Percentiles rank a stretch among this genome's conserved stretches.
phyloP scores from a whole-genome alignment of 2,888 invertebrate species.

The Spicauda simplicius region DNA sequence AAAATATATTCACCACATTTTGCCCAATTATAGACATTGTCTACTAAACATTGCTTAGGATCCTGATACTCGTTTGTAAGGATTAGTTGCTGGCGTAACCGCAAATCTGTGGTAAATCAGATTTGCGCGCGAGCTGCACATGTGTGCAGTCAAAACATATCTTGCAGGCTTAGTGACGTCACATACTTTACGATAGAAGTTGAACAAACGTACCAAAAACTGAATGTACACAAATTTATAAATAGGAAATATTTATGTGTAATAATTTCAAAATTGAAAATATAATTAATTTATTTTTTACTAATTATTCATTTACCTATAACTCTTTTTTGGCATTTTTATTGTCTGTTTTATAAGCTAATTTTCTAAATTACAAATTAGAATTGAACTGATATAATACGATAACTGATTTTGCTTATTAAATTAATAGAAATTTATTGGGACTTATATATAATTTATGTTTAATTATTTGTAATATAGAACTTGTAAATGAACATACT shows the following conservation, averaged over 20 bases:
- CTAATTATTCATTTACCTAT: too few relatives aligned
- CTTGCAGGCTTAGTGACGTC: constrained; percentile 6
- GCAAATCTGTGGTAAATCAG: constrained; percentile 57
- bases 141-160: constrained; percentile 36
- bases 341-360: too few relatives aligned
- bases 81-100: constrained; percentile 42
- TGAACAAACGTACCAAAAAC: neutral
- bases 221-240: neutral
- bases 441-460: too few relatives aligned
- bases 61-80: constrained; percentile 31
- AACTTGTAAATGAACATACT: too few relatives aligned
- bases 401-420: too few relatives aligned
- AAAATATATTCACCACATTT: too few relatives aligned
- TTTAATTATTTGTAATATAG: too few relatives aligned
- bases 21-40: too few relatives aligned
- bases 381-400: too few relatives aligned
- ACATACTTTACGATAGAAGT: constrained; percentile 8
- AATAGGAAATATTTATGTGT: neutral
- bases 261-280: neutral
- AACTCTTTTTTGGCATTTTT: neutral
- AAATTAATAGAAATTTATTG: too few relatives aligned
- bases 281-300: too few relatives aligned
- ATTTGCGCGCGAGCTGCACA: constrained; percentile 47
- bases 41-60: constrained; percentile 1
- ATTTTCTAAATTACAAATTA: too few relatives aligned